Evolutionary conservation across 2,888 invertebrate species (phyloP), one percentile per base, ranked within the genome.

Genomic region (Abrostola triplasia): DNA sequence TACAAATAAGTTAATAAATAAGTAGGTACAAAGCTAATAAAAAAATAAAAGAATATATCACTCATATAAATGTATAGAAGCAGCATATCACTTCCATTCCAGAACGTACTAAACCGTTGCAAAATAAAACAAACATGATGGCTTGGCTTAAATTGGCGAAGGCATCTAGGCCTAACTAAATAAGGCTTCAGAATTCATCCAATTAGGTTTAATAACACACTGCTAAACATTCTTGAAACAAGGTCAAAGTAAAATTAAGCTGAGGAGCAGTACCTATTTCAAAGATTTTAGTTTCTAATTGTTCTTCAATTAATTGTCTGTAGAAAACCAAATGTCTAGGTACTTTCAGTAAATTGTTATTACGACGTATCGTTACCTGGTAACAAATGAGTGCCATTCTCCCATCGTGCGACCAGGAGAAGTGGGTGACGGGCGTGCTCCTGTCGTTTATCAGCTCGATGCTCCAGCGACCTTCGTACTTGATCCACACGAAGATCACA

Each of bases 401-500:
- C 12, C 99, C 99, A 93, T 99, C 99, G 88, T 99, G 99, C 0
- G 98, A 99, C 99, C 99, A 99, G 13, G 98, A 98, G 95, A 99
- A 99, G 92, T 99, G 99, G 13, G 99, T 99, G 68, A 99, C 99
- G 50, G 99, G 98, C 0, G 98, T 99, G 88, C 98, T 99, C 49
- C 99, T 95, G 93, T 99, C 99, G 92, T 99, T 99, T 90, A 99
- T 99, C 77, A 99, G 95, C 92, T 99, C 99, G 83, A 99, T 99
- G 79, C 99, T 99, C 99, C 99, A 99, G 50, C 99, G 96, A 48
- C 99, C 99, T 89, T 99, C 99, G 92, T 99, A 99, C 90, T 99
- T 99, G 86, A 99, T 99, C 99, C 99, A 99, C 36, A 99, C 99
- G 92, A 99, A 99, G 88, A 99, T 99, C 64, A 99, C 98, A 1